Evolutionary conservation across 1,140 invertebrate species (phyloP).

Genomic region (Zelostemma sp.): DNA sequence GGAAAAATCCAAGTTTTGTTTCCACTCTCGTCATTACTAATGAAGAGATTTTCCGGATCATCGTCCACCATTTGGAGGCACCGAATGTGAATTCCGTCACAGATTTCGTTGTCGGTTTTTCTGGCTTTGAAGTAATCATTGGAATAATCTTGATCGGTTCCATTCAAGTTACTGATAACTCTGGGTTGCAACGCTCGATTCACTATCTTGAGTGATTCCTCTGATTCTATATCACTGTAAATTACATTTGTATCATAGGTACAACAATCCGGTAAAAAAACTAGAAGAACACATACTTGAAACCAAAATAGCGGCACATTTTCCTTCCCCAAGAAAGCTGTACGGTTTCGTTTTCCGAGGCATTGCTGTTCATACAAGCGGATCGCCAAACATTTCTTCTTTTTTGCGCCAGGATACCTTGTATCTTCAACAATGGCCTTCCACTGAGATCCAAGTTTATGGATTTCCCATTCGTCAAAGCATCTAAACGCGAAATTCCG

Average conservation of each 20-base stretch:
- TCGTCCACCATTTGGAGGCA: conserved; percentile 55
- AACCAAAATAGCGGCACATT: conserved; percentile 76
- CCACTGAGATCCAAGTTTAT: conserved; percentile 73
- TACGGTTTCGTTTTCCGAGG: conserved; percentile 53
- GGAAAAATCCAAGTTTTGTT: conserved; percentile 69
- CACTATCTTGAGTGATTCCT: not conserved
- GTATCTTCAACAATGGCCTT: conserved; percentile 71
- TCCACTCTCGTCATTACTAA: conserved; percentile 34
- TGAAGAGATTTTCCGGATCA: conserved; percentile 38
- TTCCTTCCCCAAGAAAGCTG: conserved; percentile 37
- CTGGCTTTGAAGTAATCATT: not conserved
- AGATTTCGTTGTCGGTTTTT: conserved; percentile 9
- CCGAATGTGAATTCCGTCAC: conserved; percentile 42
- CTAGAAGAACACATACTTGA: conserved; percentile 61
- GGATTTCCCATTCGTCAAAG: conserved; percentile 74
- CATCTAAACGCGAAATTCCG: conserved; percentile 68
- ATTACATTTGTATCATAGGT: conserved; percentile 3
- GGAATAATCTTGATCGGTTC: conserved; percentile 1
- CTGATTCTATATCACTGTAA: not conserved
- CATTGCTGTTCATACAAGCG: conserved; percentile 68
- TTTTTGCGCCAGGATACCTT: conserved; percentile 75
- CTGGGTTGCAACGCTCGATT: not conserved
- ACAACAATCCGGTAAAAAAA: conserved; percentile 3
- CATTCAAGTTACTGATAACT: conserved; percentile 1
- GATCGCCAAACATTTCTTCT: conserved; percentile 74